These are phyloP conservation scores for Diplolepis rosae DNA, from an alignment of 2,888 invertebrate genomes.

Conservation along the genomic window DNA sequence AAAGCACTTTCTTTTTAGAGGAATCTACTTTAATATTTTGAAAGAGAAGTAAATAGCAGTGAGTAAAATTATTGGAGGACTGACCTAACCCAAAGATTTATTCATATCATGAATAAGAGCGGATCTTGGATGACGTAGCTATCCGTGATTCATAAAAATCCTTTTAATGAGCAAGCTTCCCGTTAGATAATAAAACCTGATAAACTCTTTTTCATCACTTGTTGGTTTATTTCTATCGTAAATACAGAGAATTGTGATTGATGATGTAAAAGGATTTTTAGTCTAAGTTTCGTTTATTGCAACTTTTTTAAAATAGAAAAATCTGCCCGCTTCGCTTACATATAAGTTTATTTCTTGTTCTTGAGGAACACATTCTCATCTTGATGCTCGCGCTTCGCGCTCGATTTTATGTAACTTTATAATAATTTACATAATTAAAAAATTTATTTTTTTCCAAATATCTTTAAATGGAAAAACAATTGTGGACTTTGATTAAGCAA, in stretches of 20 bases:
- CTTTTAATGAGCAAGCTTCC: not conserved
- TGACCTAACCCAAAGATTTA: conserved; percentile 9
- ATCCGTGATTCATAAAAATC: conserved; percentile 44
- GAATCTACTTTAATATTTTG: not conserved
- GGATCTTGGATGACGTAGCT: not conserved
- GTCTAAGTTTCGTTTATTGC: too few relatives aligned
- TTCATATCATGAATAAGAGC: not conserved
- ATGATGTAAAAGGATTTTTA: not conserved
- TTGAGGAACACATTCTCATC: too few relatives aligned
- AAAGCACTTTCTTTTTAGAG: conserved; percentile 1
- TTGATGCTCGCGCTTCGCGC: too few relatives aligned
- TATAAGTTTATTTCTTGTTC: too few relatives aligned
- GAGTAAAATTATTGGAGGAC: not conserved
- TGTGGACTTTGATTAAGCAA: too few relatives aligned
- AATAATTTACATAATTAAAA: too few relatives aligned
- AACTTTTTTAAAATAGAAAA: too few relatives aligned
- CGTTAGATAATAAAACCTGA: not conserved
- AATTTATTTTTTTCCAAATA: too few relatives aligned
- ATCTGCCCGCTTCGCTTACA: too few relatives aligned
- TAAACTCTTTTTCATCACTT: not conserved
- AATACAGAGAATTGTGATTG: not conserved
- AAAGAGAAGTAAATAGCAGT: not conserved
- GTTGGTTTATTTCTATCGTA: not conserved
- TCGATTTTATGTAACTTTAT: too few relatives aligned
- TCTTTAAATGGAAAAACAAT: too few relatives aligned